Percentiles rank a stretch among this genome's conserved stretches.
phyloP scores from a whole-genome alignment of 2,797 vertebrate genomes.

The Lagodon rhomboides region DNA sequence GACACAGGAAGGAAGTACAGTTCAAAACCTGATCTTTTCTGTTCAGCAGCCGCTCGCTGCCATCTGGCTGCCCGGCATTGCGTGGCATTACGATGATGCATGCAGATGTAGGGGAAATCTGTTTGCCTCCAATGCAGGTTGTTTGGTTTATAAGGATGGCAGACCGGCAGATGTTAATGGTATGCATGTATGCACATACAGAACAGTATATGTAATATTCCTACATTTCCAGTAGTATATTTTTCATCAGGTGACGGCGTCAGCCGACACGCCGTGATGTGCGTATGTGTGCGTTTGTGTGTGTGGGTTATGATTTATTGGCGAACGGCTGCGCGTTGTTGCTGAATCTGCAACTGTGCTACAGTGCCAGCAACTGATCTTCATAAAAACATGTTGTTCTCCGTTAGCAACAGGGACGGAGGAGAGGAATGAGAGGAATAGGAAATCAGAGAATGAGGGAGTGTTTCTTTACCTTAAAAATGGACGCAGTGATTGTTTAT shows the following conservation, averaged over 20 bases:
- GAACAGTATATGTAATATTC: conserved; percentile 53
- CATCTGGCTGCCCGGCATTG: conserved; percentile 75
- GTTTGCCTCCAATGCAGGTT: conserved; percentile 69
- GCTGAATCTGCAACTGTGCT: conserved; percentile 76
- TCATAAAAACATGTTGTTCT: conserved; percentile 68
- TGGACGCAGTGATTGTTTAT: conserved; percentile 34
- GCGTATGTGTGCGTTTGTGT: conserved; percentile 45
- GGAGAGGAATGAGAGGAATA: conserved; percentile 37
- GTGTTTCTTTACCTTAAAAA: conserved; percentile 34
- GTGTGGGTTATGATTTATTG: conserved; percentile 72
- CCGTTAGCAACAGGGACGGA: conserved; percentile 46
- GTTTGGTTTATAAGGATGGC: conserved; percentile 65
- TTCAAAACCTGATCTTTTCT: conserved; percentile 64
- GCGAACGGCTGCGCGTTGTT: conserved; percentile 63
- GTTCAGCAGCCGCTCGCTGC: conserved; percentile 50
- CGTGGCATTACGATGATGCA: conserved; percentile 72
- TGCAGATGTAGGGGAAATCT: conserved; percentile 82
- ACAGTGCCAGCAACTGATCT: conserved; percentile 64
- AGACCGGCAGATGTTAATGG: conserved; percentile 76
- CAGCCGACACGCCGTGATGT: conserved; percentile 41
- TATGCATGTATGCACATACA: conserved; percentile 74
- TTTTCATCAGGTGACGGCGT: conserved; percentile 68
- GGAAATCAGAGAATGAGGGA: conserved; percentile 25
- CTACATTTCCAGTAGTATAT: conserved; percentile 53
- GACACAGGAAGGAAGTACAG: conserved; percentile 56